phyloP scores from a whole-genome alignment of 1,140 invertebrate species.

The Eriosoma lanigerum region DNA sequence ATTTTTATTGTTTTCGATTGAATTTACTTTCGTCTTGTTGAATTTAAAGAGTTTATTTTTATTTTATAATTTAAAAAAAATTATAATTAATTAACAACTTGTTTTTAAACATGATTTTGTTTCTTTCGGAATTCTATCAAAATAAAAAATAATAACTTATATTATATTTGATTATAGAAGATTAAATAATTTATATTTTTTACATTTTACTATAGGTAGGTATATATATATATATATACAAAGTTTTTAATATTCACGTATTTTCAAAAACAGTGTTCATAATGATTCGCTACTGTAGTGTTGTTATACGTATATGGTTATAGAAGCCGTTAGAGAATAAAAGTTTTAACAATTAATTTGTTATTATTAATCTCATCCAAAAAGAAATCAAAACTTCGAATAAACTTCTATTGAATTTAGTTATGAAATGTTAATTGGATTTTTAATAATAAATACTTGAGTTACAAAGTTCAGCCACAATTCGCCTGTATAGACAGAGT shows the following conservation, averaged over 20 bases:
- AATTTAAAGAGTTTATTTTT: neutral
- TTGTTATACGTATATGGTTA: neutral
- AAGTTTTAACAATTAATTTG: neutral
- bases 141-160: neutral
- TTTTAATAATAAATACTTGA: neutral
- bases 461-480: neutral
- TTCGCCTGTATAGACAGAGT: neutral
- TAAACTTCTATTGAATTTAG: constrained; percentile 14
- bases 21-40: neutral
- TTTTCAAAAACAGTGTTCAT: neutral
- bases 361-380: neutral
- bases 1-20: neutral
- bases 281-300: no score
- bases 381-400: neutral
- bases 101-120: neutral
- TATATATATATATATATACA: no score
- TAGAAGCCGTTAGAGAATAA: neutral
- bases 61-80: no score
- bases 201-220: no score
- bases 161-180: neutral
- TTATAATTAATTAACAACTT: no score
- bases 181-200: no score
- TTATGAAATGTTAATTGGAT: constrained; percentile 17
- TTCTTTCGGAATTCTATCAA: neutral
- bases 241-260: neutral